A percentile compares a stretch with the other conserved stretches of the same genome.
Evolutionary conservation across 2,888 invertebrate species (phyloP).

Genomic region (Polietes domitor): DNA sequence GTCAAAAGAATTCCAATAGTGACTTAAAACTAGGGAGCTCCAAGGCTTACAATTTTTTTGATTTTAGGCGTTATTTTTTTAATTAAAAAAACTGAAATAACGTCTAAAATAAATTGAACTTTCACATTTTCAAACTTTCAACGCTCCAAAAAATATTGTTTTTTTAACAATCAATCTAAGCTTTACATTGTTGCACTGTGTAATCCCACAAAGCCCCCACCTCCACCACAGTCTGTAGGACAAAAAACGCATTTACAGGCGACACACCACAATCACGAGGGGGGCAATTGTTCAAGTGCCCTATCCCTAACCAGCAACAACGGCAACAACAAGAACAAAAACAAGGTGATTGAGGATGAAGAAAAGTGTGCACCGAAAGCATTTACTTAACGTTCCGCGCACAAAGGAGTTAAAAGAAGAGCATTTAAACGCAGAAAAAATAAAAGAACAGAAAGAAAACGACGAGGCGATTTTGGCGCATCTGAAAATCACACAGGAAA

Average conservation of each 20-base stretch:
- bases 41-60: no score
- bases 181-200: background rate
- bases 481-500: slow-evolving; percentile 53
- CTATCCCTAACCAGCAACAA: slow-evolving; percentile 49
- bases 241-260: slow-evolving; percentile 41
- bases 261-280: slow-evolving; percentile 44
- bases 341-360: background rate
- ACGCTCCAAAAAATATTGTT: no score
- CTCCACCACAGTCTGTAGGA: background rate
- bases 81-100: no score
- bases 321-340: slow-evolving; percentile 33
- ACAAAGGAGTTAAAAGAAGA: slow-evolving; percentile 63
- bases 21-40: no score
- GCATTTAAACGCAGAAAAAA: slow-evolving; percentile 55
- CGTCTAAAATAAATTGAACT: no score
- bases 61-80: no score
- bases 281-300: slow-evolving; percentile 42
- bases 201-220: slow-evolving; percentile 28
- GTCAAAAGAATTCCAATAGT: no score
- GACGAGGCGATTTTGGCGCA: slow-evolving; percentile 63
- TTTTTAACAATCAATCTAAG: no score
- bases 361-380: slow-evolving; percentile 49
- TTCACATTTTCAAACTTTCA: no score
- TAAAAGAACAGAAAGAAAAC: background rate
- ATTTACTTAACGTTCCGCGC: slow-evolving; percentile 37